Conservation (phyloP, 2,888 invertebrate species). For the Patella pellucida region DNA sequence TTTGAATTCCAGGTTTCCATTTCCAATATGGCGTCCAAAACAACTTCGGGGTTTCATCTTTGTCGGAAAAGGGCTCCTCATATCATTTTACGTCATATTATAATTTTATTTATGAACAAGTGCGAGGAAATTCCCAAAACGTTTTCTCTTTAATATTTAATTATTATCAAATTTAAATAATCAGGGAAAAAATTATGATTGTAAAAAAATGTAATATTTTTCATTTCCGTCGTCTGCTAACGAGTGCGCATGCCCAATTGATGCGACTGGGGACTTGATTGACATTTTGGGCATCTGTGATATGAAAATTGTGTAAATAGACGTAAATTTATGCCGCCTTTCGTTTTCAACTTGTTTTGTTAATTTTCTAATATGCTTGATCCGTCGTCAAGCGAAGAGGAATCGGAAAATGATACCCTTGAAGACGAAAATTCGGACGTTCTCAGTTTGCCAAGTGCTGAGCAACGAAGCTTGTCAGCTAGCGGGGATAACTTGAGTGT, state of each 20-base stretch:
- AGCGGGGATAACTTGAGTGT: slow-evolving; percentile 69
- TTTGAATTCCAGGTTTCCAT: background rate
- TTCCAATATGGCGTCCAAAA: slow-evolving; percentile 62
- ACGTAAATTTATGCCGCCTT: background rate
- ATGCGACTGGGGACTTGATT: slow-evolving; percentile 19
- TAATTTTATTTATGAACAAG: slow-evolving; percentile 7
- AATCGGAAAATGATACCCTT: slow-evolving; percentile 85
- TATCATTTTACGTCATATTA: slow-evolving; percentile 46
- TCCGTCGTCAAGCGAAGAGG: slow-evolving; percentile 96
- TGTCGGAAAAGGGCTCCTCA: slow-evolving; percentile 46
- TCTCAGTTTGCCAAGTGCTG: slow-evolving; percentile 66
- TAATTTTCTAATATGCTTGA: slow-evolving; percentile 82
- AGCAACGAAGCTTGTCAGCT: slow-evolving; percentile 69
- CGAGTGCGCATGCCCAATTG: slow-evolving; percentile 36
- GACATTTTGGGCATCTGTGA: slow-evolving; percentile 18
- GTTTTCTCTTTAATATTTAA: background rate
- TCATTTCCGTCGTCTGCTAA: slow-evolving; percentile 42
- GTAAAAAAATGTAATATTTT: background rate
- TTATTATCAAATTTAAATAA: background rate
- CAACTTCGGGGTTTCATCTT: slow-evolving; percentile 51
- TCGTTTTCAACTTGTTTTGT: slow-evolving; percentile 5
- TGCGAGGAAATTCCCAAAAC: background rate
- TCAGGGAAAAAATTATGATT: background rate
- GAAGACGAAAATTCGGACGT: slow-evolving; percentile 75
- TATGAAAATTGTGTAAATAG: background rate